Evolutionary conservation across 2,888 invertebrate genomes (phyloP), one percentile per base, ranked within the genome.

Genomic region (Clanis bilineata): DNA sequence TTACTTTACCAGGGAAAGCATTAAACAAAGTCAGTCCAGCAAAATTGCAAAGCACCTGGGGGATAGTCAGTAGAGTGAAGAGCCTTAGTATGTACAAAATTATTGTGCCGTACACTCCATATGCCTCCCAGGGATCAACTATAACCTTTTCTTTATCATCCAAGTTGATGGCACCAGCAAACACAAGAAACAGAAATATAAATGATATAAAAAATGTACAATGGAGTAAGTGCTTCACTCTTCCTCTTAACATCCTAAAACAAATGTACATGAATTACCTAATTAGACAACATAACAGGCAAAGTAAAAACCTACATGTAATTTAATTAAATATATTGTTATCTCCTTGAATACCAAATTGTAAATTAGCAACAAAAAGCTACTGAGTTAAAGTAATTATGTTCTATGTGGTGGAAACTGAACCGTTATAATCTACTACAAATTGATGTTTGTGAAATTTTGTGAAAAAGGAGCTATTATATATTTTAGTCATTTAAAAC

Each of bases 1-100:
- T 93, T 2, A 98, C 96, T 90, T 97, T 97, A 71, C 98, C 98
- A 58, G 98, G 97, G 85, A 99, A 99, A 67, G 98, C 97, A 92
- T 98, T 98, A 86, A 97, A 98, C 69, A 97, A 93, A 61, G 96
- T 94, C 65, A 98, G 89, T 51, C 98, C 98, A 68, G 96, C 93
- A 85, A 97, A 97, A 83, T 97, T 97, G 84, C 97, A 97, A 57
- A 98, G 76, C 67, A 97, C 97, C 93, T 98, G 97, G 22, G 98
- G 98, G 80, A 98, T 92, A 59, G 98, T 97, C 59, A 98, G 93
- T 77, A 98, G 94, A 58, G 97, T 96, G 56, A 98, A 91, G 63
- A 96, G 93, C 71, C 98, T 93, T 70, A 98, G 83, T 62, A 95
- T 80, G 83, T 98, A 98, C 66, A 98, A 93, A 65, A 95, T 88